Conservation (phyloP, 2,888 invertebrate genomes). For the Lapara coniferarum region DNA sequence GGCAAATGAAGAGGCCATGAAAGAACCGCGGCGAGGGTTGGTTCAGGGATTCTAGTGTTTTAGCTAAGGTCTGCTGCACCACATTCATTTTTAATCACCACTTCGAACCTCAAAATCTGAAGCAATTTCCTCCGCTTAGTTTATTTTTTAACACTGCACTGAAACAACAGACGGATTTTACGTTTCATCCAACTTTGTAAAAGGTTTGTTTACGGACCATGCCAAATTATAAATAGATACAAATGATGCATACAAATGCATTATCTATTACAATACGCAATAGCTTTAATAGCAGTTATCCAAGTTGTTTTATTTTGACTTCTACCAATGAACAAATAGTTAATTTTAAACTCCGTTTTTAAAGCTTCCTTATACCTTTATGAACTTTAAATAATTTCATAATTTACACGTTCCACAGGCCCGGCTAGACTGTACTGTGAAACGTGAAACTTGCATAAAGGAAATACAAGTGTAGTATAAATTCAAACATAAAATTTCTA, state of each 20-base stretch:
- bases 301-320: neutral
- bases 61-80: constrained; percentile 44
- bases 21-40: constrained; percentile 55
- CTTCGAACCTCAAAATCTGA: constrained; percentile 16
- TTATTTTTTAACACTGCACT: constrained; percentile 14
- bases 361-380: neutral
- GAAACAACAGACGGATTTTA: neutral
- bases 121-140: constrained; percentile 30
- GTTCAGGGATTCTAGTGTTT: constrained; percentile 58
- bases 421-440: neutral
- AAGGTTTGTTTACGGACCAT: neutral
- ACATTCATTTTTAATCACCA: neutral
- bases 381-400: constrained; percentile 6
- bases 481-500: constrained; percentile 37
- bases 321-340: neutral
- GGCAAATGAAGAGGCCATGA: constrained; percentile 52
- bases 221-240: neutral
- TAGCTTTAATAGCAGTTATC: neutral
- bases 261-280: neutral
- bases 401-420: neutral
- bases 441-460: constrained; percentile 8
- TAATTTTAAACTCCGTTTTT: neutral
- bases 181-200: neutral
- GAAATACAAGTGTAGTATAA: constrained; percentile 21
- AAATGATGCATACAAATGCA: neutral